Evolutionary conservation across 64 coral and sea anemone genomes (phyloP), one percentile per base, ranked within the genome.

Genomic region (Pachyseris speciosa): DNA sequence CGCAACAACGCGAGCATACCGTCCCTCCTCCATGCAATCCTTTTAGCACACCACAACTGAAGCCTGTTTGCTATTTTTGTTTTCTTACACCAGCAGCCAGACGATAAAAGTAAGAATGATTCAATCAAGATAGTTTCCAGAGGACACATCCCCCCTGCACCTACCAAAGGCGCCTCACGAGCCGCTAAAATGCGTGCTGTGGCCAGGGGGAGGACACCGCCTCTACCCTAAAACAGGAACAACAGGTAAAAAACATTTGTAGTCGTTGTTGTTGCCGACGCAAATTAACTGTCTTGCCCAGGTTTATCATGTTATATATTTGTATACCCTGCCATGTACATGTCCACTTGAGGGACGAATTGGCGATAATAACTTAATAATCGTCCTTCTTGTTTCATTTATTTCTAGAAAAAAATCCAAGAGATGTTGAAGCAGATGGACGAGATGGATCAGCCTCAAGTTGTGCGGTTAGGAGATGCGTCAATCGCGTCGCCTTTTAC

Each of bases 401-500:
- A 63, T 70, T 51, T 50, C 11, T 71, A 99, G 96, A 99, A 99
- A 95, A 95, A 95, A 28, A 84, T 99, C 29, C 96, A 99, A 38
- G 96, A 99, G 34, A 99, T 99, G 96, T 89, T 99, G 25, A 99
- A 99, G 27, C 78, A 95, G 26, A 78, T 99, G 20, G 96, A 99
- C 27, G 96, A 99, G 74, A 92, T 90, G 80, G 96, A 99, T 30
- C 86, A 86, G 20, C 84, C 93, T 55, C 93, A 99, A 69, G 86
- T 99, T 80, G 96, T 99, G 1, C 96, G 89, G 24, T 76, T 99
- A 20, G 96, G 96, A 33, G 96, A 99, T 90, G 96, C 96, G 6
- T 99, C 93, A 26, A 99, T 99, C 41, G 96, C 96, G 15, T 99
- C 96, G 26, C 96, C 96, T 47, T 99, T 99, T 74, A 99, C 96